Evolutionary conservation across 2,797 vertebrate species (phyloP).

Genomic region (Callimico goeldii): DNA sequence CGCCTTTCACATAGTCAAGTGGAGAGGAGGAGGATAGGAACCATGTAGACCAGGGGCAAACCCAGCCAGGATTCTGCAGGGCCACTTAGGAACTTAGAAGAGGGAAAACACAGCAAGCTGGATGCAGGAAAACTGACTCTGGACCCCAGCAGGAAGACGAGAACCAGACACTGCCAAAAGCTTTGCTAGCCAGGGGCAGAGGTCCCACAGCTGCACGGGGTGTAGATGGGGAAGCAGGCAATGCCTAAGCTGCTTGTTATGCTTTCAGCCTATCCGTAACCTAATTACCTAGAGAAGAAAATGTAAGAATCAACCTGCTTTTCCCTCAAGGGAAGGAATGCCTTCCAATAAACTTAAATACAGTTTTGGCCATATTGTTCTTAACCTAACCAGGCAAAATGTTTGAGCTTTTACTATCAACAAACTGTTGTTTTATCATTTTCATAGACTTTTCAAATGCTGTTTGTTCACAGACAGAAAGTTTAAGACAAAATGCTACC

Average conservation of each 20-base stretch:
- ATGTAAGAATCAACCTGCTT: neutral
- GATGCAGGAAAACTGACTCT: neutral
- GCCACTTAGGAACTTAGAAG: neutral
- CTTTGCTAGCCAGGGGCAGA: neutral
- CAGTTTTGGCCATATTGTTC: neutral
- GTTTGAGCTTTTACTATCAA: neutral
- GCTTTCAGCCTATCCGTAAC: neutral
- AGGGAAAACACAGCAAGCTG: neutral
- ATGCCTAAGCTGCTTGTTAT: neutral
- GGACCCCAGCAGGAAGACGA: neutral
- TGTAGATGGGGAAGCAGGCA: rapidly evolving
- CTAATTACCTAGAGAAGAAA: neutral
- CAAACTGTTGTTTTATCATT: neutral
- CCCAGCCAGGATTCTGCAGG: neutral
- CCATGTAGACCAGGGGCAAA: neutral
- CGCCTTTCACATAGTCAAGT: neutral
- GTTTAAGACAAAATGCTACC: neutral
- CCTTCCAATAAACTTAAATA: neutral
- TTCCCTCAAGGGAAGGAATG: neutral
- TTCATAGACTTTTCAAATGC: neutral
- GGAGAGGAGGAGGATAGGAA: neutral
- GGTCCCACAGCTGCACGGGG: rapidly evolving
- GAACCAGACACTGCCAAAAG: neutral
- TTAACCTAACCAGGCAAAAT: neutral
- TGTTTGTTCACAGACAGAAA: neutral